Base-by-base conservation (phyloP, 2,888 invertebrate genomes). In the Caenorhabditis sp. region DNA sequence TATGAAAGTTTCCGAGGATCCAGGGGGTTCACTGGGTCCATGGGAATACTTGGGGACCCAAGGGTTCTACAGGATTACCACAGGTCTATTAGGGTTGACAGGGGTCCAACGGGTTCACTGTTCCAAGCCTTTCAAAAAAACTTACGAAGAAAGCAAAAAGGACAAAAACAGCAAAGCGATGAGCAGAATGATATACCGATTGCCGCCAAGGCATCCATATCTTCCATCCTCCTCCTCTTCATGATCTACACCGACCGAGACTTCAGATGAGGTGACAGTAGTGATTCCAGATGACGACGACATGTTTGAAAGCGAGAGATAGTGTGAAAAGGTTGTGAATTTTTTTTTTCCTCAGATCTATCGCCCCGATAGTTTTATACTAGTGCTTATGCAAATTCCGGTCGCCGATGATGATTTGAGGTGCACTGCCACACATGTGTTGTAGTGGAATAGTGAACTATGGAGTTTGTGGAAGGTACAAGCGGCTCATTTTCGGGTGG, bases 191-290 rank as follows among this genome's bases (percentile, higher is more conserved):
- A 84, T 76, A 44, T 72, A 84, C 5, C 83, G 80, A 68, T 80
- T 84, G 4, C 70, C 83, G 16, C 83, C 83, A 26, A 72, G 61
- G 41, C 83, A 84, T 47, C 83, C 83, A 58, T 61, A 80, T 51
- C 69, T 44, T 26, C 72, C 5, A n/a, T 61, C 56, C 5, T 58
- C 73, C 8, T 63, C 59, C 7, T 70, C 70, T 8, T 47, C 35
- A 7, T 35, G 12, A 35, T 49, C 24, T 16, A 56, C 6, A 1
- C 26, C 56, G 16, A 56, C 16, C 7, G 24, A 16, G 10, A n/a
- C n/a, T 24, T n/a, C 72, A 19, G 49, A 56, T n/a, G 59, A 58
- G 0, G 58, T 26, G 28, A n/a, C 7, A 44, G 44, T 38, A 28
- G 63, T 44, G 28, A 51, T 64, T 74, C 54, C 41, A 19, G 75